Evolutionary conservation across 2,888 invertebrate genomes (phyloP), one percentile per base, ranked within the genome.

Genomic region (Lasioglossum zephyrum): DNA sequence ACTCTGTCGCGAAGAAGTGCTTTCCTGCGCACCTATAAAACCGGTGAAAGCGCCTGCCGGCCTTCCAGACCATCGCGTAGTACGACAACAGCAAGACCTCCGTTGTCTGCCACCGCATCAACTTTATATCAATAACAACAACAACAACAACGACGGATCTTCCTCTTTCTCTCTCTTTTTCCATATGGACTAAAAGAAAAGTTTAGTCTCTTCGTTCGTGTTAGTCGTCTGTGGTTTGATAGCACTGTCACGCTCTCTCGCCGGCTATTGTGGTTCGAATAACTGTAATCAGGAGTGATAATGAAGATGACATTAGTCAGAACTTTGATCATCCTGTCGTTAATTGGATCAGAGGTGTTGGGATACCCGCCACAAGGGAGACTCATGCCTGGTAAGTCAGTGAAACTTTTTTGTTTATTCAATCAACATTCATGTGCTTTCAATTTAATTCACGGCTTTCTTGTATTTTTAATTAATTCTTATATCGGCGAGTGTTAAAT

Each of bases 51-150:
- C 94, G 93, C 90, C 92, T 90, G 91, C 90, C 92, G 93, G 93
- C 94, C 92, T 94, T 95, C 95, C 95, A 95, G 94, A 95, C 94
- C 92, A 94, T 92, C 93, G 93, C 91, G 92, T 92, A 92, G 93
- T 94, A 93, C 93, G 93, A 92, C 93, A 93, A 93, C 93, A 93
- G 91, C 88, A 94, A 92, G 92, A 94, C 91, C 93, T 93, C 92
- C 89, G 91, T 85, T 81, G 80, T 87, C 66, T 75, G 85, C 36
- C 85, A 79, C 70, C 77, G 79, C 83, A 77, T 70, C 83, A 60
- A 73, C 39, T 76, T 81, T 78, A 76, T 26, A 78, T 76, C 53
- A 53, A 53, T 22, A 49, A 49, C 22, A 53, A 53, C 22, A 53
- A 63, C 66, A 53, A 53, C 78, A 78, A 84, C 72, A 83, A 63